These are phyloP conservation scores for Oscheius sp. DNA, from an alignment of 1,140 invertebrate species.

Conservation along the genomic window DNA sequence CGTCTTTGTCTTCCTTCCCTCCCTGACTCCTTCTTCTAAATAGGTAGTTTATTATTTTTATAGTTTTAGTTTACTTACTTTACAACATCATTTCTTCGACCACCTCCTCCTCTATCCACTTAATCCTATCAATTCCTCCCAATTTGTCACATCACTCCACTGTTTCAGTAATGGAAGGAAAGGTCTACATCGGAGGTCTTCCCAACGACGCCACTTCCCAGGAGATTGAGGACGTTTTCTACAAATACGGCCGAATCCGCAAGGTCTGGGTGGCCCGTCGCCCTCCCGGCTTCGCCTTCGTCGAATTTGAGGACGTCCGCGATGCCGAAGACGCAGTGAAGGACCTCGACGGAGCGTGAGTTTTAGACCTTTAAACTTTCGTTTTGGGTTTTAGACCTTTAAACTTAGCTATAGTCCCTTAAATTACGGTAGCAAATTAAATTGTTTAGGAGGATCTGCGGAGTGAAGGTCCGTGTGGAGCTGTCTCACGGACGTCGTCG, in stretches of 20 bases:
- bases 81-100: no score
- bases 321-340: conserved; percentile 91
- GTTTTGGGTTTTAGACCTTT: background rate
- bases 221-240: conserved; percentile 86
- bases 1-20: no score
- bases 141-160: no score
- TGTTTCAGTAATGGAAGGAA: background rate
- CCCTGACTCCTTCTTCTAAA: no score
- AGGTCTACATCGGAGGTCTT: background rate
- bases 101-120: no score
- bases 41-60: no score
- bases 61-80: no score
- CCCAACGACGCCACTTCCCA: no score
- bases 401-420: conserved; percentile 45
- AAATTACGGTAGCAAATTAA: background rate
- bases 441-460: conserved; percentile 55
- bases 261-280: conserved; percentile 93
- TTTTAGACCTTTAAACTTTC: conserved; percentile 1
- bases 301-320: conserved; percentile 88
- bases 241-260: conserved; percentile 84
- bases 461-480: conserved; percentile 58
- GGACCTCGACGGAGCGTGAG: conserved; percentile 76
- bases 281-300: conserved; percentile 89
- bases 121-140: no score
- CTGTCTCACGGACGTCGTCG: conserved; percentile 45